Conservation (phyloP, 1,140 invertebrate species). For the Cephus cinctus region DNA sequence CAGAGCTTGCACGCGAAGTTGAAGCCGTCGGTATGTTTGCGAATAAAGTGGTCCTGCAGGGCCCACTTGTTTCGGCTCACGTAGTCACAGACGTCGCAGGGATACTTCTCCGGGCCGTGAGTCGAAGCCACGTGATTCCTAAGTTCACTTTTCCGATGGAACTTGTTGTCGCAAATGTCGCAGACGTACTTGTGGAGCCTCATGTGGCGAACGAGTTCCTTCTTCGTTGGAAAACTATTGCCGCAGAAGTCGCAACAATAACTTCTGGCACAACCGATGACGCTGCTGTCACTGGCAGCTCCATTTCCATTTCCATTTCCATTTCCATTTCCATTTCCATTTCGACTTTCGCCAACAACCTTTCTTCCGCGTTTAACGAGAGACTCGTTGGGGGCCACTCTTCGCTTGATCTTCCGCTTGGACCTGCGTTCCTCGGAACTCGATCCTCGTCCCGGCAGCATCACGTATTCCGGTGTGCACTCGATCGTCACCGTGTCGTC, state of each 20-base stretch:
- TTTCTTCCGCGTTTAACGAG: not conserved
- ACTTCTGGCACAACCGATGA: not conserved
- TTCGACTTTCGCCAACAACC: not conserved
- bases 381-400: not conserved
- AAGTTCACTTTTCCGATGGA: not conserved
- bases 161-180: slow-evolving; percentile 1
- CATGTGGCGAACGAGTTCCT: not conserved
- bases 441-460: not conserved
- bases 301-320: too few species aligned
- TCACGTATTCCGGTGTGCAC: not conserved
- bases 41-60: not conserved
- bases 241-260: slow-evolving; percentile 2
- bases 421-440: too few species aligned
- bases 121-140: not conserved
- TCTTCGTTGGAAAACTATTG: not conserved
- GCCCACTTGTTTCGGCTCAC: slow-evolving; percentile 4
- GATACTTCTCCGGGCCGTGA: slow-evolving; percentile 1
- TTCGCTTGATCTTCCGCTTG: not conserved
- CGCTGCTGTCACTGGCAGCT: too few species aligned
- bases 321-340: too few species aligned
- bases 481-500: not conserved
- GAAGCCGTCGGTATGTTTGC: slow-evolving; percentile 6
- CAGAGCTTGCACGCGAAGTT: slow-evolving; percentile 35
- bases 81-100: slow-evolving; percentile 21
- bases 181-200: slow-evolving; percentile 3